Conservation (phyloP, 2,797 vertebrate species). For the Girardinus metallicus region DNA sequence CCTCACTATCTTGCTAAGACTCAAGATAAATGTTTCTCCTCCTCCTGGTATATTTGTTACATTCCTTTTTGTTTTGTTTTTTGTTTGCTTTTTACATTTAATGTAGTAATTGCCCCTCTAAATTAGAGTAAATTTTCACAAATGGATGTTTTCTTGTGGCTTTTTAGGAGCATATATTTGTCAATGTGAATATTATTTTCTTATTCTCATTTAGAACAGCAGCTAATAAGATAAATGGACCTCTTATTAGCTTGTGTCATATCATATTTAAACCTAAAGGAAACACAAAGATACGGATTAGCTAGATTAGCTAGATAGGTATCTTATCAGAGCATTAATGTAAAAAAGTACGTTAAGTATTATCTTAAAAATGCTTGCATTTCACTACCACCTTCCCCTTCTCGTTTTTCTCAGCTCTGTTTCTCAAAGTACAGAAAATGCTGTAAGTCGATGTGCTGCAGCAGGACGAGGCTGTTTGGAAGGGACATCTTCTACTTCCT, state of each 20-base stretch:
- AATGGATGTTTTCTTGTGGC: not conserved
- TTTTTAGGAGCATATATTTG: not conserved
- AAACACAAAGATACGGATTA: not conserved
- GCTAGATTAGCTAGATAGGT: too few relatives aligned
- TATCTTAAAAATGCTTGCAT: not conserved
- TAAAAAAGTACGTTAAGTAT: not conserved
- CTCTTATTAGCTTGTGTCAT: not conserved
- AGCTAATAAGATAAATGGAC: not conserved
- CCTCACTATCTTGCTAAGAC: not conserved
- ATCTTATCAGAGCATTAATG: not conserved
- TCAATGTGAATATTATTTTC: not conserved
- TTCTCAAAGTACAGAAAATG: constrained; percentile 33
- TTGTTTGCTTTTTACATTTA: not conserved
- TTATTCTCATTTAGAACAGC: not conserved
- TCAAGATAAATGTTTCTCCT: not conserved
- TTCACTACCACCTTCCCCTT: not conserved
- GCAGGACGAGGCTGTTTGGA: constrained; percentile 1
- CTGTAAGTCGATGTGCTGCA: constrained; percentile 31
- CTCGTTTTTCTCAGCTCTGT: constrained; percentile 10
- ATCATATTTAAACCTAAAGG: not conserved
- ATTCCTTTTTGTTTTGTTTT: not conserved
- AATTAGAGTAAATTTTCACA: not conserved
- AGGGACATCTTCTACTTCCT: constrained; percentile 6
- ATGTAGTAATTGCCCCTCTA: not conserved
- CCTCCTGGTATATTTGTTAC: not conserved